phyloP scores from a whole-genome alignment of 2,888 invertebrate species.

The Anoncus sp. region DNA sequence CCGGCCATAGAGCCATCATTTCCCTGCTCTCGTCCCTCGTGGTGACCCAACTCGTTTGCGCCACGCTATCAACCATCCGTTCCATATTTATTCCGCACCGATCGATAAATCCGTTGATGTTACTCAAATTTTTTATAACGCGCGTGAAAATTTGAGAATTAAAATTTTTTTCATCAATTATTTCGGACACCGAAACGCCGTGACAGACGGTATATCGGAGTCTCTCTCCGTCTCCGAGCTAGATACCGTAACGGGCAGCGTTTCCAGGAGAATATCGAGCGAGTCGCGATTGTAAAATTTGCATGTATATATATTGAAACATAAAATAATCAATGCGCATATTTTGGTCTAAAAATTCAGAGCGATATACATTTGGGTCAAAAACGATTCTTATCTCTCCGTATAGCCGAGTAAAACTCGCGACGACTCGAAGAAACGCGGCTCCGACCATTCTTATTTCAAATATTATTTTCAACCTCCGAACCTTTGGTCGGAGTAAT shows the following conservation, averaged over 20 bases:
- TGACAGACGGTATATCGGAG: no score
- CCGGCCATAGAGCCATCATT: constrained; percentile 95
- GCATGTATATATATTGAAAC: background rate
- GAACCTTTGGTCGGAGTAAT: constrained; percentile 4
- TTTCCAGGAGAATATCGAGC: background rate
- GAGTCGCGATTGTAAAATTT: background rate
- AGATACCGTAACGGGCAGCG: background rate
- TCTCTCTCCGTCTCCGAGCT: no score
- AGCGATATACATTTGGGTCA: background rate
- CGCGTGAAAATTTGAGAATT: background rate
- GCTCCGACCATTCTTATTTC: background rate
- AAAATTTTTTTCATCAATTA: background rate
- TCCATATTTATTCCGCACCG: constrained; percentile 51
- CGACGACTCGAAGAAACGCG: background rate
- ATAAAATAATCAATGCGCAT: constrained; percentile 12
- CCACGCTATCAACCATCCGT: constrained; percentile 71
- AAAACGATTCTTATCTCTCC: constrained; percentile 17
- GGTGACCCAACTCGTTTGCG: constrained; percentile 85
- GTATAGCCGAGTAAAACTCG: background rate
- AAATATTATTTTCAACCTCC: background rate
- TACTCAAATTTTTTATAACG: background rate
- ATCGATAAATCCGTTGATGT: background rate
- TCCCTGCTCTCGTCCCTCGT: constrained; percentile 94
- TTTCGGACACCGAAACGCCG: no score
- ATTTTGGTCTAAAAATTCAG: background rate